These are phyloP conservation scores for Brotula barbata DNA, from an alignment of 2,797 vertebrate genomes.

Conservation along the genomic window DNA sequence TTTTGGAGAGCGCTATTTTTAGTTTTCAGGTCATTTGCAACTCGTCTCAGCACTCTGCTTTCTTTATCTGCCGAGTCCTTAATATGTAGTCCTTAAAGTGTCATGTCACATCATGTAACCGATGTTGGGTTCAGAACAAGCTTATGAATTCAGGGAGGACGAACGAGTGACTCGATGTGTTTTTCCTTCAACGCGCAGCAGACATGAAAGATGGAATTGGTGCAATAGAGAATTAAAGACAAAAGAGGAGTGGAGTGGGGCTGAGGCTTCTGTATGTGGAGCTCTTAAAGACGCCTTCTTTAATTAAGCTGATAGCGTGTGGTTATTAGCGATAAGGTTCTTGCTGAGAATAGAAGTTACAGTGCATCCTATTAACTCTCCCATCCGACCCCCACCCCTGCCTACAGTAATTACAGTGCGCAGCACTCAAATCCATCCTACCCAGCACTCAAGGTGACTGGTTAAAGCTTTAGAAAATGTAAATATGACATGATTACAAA, in stretches of 20 bases:
- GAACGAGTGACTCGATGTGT: conserved; percentile 60
- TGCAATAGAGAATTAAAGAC: conserved; percentile 42
- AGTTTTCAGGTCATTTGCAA: conserved; percentile 69
- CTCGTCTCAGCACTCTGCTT: conserved; percentile 53
- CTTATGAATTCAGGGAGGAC: conserved; percentile 12
- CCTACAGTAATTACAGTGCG: conserved; percentile 62
- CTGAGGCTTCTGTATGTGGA: conserved; percentile 17
- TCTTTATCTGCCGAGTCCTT: conserved; percentile 58
- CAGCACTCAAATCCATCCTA: conserved; percentile 18
- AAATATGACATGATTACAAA: too few species aligned
- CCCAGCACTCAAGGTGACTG: conserved; percentile 11
- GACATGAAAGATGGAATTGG: conserved; percentile 29
- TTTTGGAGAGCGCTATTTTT: conserved; percentile 58
- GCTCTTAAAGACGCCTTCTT: conserved; percentile 56
- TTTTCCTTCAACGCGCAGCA: conserved; percentile 24
- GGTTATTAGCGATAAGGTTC: conserved; percentile 70
- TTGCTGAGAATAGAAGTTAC: conserved; percentile 47
- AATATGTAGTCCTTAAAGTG: conserved; percentile 65
- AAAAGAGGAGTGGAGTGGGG: conserved; percentile 22
- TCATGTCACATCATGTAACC: conserved; percentile 60
- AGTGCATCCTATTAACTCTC: conserved; percentile 44
- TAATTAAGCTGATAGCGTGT: conserved; percentile 70
- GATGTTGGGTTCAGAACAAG: conserved; percentile 15
- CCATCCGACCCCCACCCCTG: too few species aligned
- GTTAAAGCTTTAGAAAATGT: conserved; percentile 4